phyloP scores from a whole-genome alignment of 2,888 invertebrate genomes.

The Antheraea assamensis region DNA sequence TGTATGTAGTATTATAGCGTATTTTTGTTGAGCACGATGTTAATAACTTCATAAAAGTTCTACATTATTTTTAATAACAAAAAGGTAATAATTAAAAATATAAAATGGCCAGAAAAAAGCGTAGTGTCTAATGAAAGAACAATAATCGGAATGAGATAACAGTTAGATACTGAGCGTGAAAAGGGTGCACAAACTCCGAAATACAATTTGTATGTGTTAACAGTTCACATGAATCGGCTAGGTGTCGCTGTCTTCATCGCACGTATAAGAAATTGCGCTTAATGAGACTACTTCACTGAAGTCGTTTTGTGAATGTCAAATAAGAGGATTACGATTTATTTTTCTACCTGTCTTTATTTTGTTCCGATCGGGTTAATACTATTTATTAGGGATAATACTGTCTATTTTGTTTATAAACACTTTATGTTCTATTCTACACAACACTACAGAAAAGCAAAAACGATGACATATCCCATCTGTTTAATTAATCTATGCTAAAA shows the following conservation, averaged over 20 bases:
- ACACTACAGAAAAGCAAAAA: too few species aligned
- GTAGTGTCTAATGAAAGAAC: slow-evolving; percentile 22
- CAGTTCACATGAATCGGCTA: slow-evolving; percentile 32
- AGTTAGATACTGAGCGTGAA: slow-evolving; percentile 38
- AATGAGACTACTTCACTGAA: slow-evolving; percentile 3
- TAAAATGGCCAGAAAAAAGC: background rate
- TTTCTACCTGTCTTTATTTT: background rate
- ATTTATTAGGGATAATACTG: too few species aligned
- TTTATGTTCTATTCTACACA: too few species aligned
- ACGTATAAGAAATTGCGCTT: background rate
- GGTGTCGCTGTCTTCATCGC: background rate
- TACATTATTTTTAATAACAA: background rate
- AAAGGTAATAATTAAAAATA: background rate
- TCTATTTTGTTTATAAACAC: too few species aligned
- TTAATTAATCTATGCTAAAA: background rate
- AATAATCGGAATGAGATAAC: slow-evolving; percentile 26
- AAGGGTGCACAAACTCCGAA: slow-evolving; percentile 59
- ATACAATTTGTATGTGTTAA: slow-evolving; percentile 59
- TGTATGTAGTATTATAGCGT: too few species aligned
- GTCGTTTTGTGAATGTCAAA: background rate
- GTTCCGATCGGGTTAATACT: background rate
- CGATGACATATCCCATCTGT: background rate
- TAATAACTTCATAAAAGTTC: background rate
- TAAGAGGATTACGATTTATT: background rate
- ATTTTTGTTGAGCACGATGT: too few species aligned